Percentiles rank a stretch among this genome's conserved stretches.
These are phyloP conservation scores for Branchellion lobata DNA, from an alignment of 2,888 invertebrate species.

Conservation along the genomic window DNA sequence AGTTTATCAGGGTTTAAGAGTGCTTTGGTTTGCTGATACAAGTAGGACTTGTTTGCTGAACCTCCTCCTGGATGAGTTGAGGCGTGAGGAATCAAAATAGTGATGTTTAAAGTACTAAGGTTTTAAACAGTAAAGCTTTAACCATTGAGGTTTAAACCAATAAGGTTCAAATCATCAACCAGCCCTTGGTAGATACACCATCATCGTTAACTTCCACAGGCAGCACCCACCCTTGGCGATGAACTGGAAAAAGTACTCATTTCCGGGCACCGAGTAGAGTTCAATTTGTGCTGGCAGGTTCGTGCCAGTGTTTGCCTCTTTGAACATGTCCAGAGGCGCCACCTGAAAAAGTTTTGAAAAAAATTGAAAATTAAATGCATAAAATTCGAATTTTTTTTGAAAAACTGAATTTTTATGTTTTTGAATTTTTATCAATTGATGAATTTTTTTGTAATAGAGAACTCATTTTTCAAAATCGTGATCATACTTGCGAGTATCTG, in stretches of 20 bases:
- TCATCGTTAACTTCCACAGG: no score
- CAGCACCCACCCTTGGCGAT: slow-evolving; percentile 59
- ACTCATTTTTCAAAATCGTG: not conserved
- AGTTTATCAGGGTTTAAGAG: slow-evolving; percentile 61
- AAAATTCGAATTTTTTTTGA: not conserved
- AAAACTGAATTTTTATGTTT: not conserved
- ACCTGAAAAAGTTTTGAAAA: no score
- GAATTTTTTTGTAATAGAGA: not conserved
- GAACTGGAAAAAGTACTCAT: slow-evolving; percentile 62
- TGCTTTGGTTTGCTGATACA: slow-evolving; percentile 63
- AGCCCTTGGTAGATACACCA: no score
- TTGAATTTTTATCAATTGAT: not conserved
- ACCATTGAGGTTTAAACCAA: no score
- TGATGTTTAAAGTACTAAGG: not conserved
- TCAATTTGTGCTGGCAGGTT: slow-evolving; percentile 63
- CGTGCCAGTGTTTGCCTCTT: slow-evolving; percentile 61
- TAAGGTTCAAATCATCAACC: no score
- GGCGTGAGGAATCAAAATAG: not conserved
- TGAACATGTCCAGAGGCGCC: slow-evolving; percentile 61
- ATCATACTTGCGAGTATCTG: slow-evolving; percentile 60
- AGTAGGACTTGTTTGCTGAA: slow-evolving; percentile 62
- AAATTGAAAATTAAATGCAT: no score
- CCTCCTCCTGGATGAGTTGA: slow-evolving; percentile 54
- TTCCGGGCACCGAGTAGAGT: slow-evolving; percentile 58
- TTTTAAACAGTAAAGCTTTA: not conserved